A percentile compares a stretch with the other conserved stretches of the same genome.
phyloP scores from a whole-genome alignment of 2,888 invertebrate species.

The Cenopis cana region DNA sequence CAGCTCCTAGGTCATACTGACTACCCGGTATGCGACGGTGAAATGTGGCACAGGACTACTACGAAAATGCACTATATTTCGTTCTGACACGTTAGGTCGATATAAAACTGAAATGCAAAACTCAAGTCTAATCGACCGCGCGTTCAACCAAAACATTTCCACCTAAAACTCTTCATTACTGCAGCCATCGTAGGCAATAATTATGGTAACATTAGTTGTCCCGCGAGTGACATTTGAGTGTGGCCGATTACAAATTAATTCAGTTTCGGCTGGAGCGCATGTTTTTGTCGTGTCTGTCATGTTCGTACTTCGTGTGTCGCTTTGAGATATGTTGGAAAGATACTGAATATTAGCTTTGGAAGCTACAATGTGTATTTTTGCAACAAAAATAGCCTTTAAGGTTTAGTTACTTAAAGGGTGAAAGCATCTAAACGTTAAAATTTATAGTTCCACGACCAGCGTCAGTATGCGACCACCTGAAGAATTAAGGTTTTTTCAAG shows the following conservation, averaged over 20 bases:
- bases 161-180: neutral
- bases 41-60: no score
- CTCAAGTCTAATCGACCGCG: neutral
- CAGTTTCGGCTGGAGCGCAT: conserved; percentile 17
- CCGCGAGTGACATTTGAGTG: conserved; percentile 45
- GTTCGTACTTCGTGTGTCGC: neutral
- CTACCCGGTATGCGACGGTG: no score
- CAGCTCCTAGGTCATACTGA: no score
- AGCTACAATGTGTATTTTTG: neutral
- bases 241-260: conserved; percentile 45
- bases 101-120: neutral
- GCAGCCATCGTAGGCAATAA: conserved; percentile 36
- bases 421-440: no score
- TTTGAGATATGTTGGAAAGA: neutral
- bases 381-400: no score
- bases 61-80: no score
- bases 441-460: no score
- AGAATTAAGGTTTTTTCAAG: no score
- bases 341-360: neutral
- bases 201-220: conserved; percentile 41
- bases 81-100: neutral
- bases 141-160: neutral
- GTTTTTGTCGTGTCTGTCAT: conserved; percentile 12
- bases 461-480: no score
- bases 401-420: no score